Evolutionary conservation across 2,113 vertebrate species (phyloP), one percentile per base, ranked within the genome.

Genomic region (Chaetura pelagica): DNA sequence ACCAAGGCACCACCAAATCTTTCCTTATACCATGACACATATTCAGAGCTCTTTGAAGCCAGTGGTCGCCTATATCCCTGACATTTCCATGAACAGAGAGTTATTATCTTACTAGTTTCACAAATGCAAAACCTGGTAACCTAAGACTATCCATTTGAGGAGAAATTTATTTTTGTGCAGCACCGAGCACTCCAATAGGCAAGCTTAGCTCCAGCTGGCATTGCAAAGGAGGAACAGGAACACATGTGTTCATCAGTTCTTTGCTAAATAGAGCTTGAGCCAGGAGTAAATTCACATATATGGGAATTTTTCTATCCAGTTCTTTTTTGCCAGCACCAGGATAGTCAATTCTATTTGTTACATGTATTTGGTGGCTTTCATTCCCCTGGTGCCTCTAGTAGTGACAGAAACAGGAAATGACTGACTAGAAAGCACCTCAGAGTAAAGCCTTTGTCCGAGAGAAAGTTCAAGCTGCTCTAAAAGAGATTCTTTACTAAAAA

Each of bases 381-480:
- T 76, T 88, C 46, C 55, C 40, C 26, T 90, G 42, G 15, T 86
- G 76, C 15, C 32, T 40, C 57, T 61, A 75, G 9, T 8, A 87
- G 71, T 22, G 44, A 87, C 34, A 90, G 63, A 71, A 94, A 74
- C n/a, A 88, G 66, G 75, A 96, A 92, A 77, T 73, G 77, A 74
- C 48, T 46, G 15, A 63, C 85, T 46, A 84, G 51, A 81, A 71
- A 84, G 5, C 32, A 74, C 12, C 30, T 23, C 11, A 46, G 46
- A 85, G 58, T 80, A 69, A 10, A 84, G 6, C 6, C 17, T 13
- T 84, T 23, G 6, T 44, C 40, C 83, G 42, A 86, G 38, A 82
- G 61, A 87, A 80, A 34, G n/a, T 10, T 76, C 10, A 66, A 91
- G 27, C 5, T 71, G 32, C 42, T 61, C 55, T 71, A 6, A 24